phyloP scores from a whole-genome alignment of 2,888 invertebrate species.

The Timema podura region DNA sequence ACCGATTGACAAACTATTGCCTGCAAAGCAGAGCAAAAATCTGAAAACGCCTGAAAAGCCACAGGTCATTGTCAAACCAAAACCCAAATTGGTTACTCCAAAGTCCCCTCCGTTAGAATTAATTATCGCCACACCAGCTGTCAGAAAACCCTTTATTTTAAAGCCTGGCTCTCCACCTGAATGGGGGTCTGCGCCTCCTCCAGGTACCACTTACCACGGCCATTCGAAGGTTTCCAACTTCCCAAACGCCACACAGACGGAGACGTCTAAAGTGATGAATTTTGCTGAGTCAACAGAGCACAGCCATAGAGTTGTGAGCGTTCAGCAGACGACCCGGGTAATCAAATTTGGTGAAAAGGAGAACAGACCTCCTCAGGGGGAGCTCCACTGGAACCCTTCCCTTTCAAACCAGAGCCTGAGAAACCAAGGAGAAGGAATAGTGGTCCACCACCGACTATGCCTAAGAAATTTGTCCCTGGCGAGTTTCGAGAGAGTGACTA shows the following conservation, averaged over 20 bases:
- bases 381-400: constrained; percentile 46
- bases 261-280: constrained; percentile 64
- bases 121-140: constrained; percentile 42
- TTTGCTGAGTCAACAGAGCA: constrained; percentile 66
- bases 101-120: constrained; percentile 39
- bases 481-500: constrained; percentile 65
- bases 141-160: constrained; percentile 38
- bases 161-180: constrained; percentile 57
- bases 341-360: constrained; percentile 60
- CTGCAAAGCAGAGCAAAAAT: constrained; percentile 41
- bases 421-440: constrained; percentile 42
- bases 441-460: constrained; percentile 49
- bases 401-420: constrained; percentile 47
- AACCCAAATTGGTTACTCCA: constrained; percentile 46
- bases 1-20: constrained; percentile 50
- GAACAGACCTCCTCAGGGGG: constrained; percentile 25
- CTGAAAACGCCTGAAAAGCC: constrained; percentile 45
- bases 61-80: constrained; percentile 50
- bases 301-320: constrained; percentile 56
- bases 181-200: constrained; percentile 52
- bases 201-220: constrained; percentile 52
- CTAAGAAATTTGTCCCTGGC: constrained; percentile 61
- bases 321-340: constrained; percentile 64
- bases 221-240: constrained; percentile 51
- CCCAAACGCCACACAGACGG: constrained; percentile 60